Evolutionary conservation across 2,797 vertebrate genomes (phyloP), one percentile per base, ranked within the genome.

Genomic region (Cephalopachus bancanus): DNA sequence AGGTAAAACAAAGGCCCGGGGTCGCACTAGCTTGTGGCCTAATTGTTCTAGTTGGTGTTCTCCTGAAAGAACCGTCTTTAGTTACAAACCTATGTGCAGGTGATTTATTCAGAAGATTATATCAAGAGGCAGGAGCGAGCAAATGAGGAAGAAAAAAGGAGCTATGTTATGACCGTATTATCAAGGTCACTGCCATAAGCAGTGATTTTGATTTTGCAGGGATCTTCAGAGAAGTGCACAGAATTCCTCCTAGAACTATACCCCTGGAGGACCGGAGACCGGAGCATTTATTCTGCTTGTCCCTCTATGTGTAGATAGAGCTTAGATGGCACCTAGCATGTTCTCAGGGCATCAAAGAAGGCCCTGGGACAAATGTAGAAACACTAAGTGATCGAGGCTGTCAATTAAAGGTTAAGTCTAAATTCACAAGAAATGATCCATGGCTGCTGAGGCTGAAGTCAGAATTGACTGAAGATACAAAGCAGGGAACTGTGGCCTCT

Each of bases 321-420:
- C 71, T 26, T 51, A 80, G 28, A 69, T 90, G 80, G 74, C 88
- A 30, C 28, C 85, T 57, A 89, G 80, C 84, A 94, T 92, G 19
- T 71, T 78, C 37, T 49, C 14, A 0, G 62, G 14, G 51, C 19
- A 37, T 55, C 59, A n/a, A 80, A 89, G 64, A 79, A n/a, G 62
- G 20, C 15, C 24, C 91, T 14, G 49, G 33, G n/a, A 62, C 59
- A 57, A 37, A 55, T 16, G n/a, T 37, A 49, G 69, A 92, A 74
- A 72, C 5, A 17, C 6, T 49, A 16, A 20, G 53, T 80, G 44
- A 59, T 57, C 28, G 59, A n/a, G 51, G 9, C 37, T 26, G 51
- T 51, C 24, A 20, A 11, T 0, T 0, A 1, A 5, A 55, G 30
- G 65, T 33, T 44, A 20, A 30, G 33, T 26, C 75, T 37, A 57